A percentile compares a stretch with the other conserved stretches of the same genome.
Conservation (phyloP, 2,797 vertebrate species). For the Megaceryle alcyon region DNA sequence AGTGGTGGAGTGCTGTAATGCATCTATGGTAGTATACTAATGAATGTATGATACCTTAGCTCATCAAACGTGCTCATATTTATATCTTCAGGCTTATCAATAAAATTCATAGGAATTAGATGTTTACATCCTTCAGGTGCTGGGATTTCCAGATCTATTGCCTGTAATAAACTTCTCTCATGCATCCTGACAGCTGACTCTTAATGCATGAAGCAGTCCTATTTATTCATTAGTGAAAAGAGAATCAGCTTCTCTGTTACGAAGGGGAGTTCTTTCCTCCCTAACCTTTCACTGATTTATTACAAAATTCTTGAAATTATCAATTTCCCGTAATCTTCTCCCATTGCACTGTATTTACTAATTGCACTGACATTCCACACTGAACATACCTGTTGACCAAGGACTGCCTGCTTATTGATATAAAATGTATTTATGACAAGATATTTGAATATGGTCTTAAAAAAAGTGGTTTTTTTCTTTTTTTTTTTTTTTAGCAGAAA, state of each 20-base stretch:
- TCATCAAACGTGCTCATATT: not conserved
- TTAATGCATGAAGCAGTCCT: not conserved
- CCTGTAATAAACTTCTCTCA: accelerated
- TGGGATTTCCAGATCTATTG: not conserved
- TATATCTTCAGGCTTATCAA: not conserved
- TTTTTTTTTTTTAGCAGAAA: not conserved
- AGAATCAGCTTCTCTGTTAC: not conserved
- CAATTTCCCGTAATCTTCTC: not conserved
- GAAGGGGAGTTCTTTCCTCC: not conserved
- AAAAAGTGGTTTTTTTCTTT: not conserved
- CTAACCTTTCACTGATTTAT: not conserved
- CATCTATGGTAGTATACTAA: not conserved
- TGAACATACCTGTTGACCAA: not conserved
- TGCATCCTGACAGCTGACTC: not conserved
- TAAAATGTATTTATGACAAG: not conserved
- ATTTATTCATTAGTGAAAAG: not conserved
- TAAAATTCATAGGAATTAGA: not conserved
- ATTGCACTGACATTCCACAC: not conserved
- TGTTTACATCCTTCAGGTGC: not conserved
- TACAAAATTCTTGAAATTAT: not conserved
- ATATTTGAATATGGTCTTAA: not conserved
- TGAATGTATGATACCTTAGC: not conserved
- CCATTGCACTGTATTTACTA: not conserved
- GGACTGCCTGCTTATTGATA: accelerated
- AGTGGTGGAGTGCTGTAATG: not conserved